Base-by-base conservation (phyloP, 1,140 invertebrate species). In the Drosophila pruinosa region DNA sequence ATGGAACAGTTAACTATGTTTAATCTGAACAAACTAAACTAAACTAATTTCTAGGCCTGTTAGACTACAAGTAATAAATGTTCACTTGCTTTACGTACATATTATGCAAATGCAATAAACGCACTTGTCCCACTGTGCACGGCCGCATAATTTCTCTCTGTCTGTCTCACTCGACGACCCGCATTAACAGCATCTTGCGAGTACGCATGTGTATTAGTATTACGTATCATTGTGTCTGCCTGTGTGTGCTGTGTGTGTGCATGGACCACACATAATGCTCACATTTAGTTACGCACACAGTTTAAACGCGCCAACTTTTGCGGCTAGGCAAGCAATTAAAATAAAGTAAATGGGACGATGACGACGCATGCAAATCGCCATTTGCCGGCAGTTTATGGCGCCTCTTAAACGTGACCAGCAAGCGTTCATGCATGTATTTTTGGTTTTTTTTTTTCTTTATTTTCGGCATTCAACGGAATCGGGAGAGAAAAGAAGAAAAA, bases 401-500 rank as follows among this genome's bases (percentile, higher is more conserved):
- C 81, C 81, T 62, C 73, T 75, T 39, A 85, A 85, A 85, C 81
- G 81, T 85, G 81, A 85, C 81, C 75, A 61, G 82, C 81, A 85
- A 81, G 28, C 73, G 24, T 68, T 76, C 53, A 73, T 54, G 72
- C 68, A 73, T 70, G 45, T 75, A 48, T 38, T 61, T 52, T 50
- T 45, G 26, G 39, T 54, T 31, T 17, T 41, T n/a, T 52, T 68
- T 45, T 69, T 36, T 22, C 48, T 47, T 65, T 52, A 50, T 34
- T 36, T 34, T 65, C 61, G 48, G 7, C 59, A 48, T 36, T 65
- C 54, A 59, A 38, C 28, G 53, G 26, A 65, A 47, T 62, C 38
- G 36, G n/a, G 10, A 41, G 10, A 0, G 26, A 31, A 39, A 39
- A 28, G 45, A 50, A 43, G 17, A 53, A 69, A 56, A 22, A 39